Evolutionary conservation across 2,797 vertebrate genomes (phyloP), one percentile per base, ranked within the genome.

Genomic region (Craterocephalus amniculus): DNA sequence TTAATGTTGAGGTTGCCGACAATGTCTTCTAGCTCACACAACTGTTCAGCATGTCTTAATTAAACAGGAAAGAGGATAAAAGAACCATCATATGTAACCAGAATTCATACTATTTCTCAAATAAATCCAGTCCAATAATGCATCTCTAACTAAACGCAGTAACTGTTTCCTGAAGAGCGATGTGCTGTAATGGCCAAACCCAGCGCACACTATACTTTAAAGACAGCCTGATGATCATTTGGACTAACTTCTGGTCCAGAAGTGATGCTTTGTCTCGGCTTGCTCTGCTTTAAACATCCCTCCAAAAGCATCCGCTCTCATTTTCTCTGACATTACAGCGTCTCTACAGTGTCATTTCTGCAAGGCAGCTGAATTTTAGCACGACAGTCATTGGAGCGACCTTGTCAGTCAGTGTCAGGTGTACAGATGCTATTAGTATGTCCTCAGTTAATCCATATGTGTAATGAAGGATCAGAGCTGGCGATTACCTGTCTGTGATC

Each of bases 401-500:
- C 84, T 89, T 75, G 81, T 65, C 72, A 59, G 4, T 67, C 27
- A 70, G 55, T 7, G 40, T 56, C 40, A 45, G 63, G 9, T 59
- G 32, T 48, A 62, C 27, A 55, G 55, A 74, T 4, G 6, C 62
- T 74, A 70, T 76, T 61, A 6, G 45, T 43, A 58, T 18, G 61
- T 70, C 69, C 70, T 58, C 70, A 40, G 67, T 60, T 48, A 72
- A 83, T 89, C 83, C 22, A 85, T 88, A 78, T 2, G 31, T 77
- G 82, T 80, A 79, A 88, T 88, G 78, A 83, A 77, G 80, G 72
- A 78, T 83, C 72, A 83, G 78, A 64, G 34, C 70, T 22, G 74
- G 67, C 76, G 81, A 88, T 88, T 82, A 86, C 83, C 84, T 75
- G 80, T 66, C 54, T 64, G 64, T 75, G 75, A 89, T 85, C 87